Evolutionary conservation across 1,140 invertebrate genomes (phyloP).

Genomic region (Linepithema humile): DNA sequence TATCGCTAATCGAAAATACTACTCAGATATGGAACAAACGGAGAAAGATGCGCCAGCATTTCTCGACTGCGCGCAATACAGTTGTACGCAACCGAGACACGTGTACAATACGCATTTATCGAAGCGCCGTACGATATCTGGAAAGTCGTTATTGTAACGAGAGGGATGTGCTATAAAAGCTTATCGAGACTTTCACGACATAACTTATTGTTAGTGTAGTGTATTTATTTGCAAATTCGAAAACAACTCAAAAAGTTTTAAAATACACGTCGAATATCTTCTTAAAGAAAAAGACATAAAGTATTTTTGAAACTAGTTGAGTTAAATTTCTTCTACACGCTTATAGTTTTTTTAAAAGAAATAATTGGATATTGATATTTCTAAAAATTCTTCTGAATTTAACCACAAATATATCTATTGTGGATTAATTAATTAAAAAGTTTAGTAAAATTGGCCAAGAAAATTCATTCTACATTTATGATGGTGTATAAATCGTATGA

Average conservation of each 20-base stretch:
- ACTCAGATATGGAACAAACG: neutral
- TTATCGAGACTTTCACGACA: neutral
- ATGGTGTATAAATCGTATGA: neutral
- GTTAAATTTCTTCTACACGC: neutral
- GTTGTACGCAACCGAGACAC: neutral
- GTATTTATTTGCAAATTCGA: neutral
- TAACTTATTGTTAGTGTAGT: neutral
- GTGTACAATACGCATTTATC: neutral
- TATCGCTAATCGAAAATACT: slow-evolving; percentile 35
- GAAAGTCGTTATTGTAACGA: neutral
- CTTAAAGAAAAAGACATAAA: neutral
- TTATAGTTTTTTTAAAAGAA: neutral
- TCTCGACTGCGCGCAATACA: neutral
- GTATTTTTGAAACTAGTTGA: neutral
- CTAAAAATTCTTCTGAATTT: neutral
- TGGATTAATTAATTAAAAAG: too few species aligned
- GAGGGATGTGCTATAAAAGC: neutral
- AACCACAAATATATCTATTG: neutral
- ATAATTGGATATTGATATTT: neutral
- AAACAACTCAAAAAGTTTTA: neutral
- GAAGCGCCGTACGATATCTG: neutral
- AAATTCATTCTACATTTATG: too few species aligned
- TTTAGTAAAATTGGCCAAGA: too few species aligned
- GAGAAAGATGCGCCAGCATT: neutral
- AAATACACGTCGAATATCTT: neutral